These are phyloP conservation scores for Orchesellides sinensis DNA, from an alignment of 2,888 invertebrate genomes.

Conservation along the genomic window DNA sequence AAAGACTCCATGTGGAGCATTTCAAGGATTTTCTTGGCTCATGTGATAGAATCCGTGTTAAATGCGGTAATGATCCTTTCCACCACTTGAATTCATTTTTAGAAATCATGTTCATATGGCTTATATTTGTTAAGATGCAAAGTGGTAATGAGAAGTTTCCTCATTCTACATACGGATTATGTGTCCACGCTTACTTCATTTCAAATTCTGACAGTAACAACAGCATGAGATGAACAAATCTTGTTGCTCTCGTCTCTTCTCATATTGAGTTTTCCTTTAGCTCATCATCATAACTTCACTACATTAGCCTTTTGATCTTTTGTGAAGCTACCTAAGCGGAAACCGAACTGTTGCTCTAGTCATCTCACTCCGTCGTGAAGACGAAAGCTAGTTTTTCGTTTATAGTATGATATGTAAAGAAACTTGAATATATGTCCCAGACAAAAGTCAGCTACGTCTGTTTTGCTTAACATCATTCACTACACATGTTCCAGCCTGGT, in stretches of 20 bases:
- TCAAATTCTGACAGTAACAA: slow-evolving; percentile 1
- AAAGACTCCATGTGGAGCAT: slow-evolving; percentile 58
- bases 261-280: slow-evolving; percentile 19
- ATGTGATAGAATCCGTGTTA: slow-evolving; percentile 45
- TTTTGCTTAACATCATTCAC: slow-evolving; percentile 20
- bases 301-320: not conserved
- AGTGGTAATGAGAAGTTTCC: not conserved
- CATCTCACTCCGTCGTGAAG: not conserved
- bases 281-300: not conserved
- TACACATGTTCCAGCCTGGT: slow-evolving; percentile 38
- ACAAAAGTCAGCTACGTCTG: not conserved
- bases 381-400: not conserved
- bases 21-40: slow-evolving; percentile 50
- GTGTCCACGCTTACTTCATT: slow-evolving; percentile 21
- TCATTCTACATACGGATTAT: not conserved
- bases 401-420: not conserved
- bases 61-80: slow-evolving; percentile 59
- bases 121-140: too few relatives aligned
- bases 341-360: slow-evolving; percentile 1
- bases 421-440: not conserved
- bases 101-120: not conserved
- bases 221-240: not conserved
- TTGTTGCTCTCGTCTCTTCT: not conserved
- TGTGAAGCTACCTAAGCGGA: not conserved
- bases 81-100: slow-evolving; percentile 23